Conservation (phyloP, 1,140 invertebrate genomes). For the Pseudomyrmex gracilis region DNA sequence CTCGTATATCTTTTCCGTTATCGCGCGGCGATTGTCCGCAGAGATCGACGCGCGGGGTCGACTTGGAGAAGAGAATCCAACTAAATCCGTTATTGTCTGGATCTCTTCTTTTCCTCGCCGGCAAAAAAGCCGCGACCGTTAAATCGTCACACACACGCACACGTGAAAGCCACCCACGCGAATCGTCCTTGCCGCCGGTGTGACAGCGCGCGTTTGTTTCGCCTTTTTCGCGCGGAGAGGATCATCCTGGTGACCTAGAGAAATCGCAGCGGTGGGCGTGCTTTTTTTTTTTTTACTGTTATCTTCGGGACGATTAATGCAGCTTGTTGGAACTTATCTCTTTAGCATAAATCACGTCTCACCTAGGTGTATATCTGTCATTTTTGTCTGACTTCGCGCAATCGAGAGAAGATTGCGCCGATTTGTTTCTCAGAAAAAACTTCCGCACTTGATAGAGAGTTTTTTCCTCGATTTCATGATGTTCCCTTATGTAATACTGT, state of each 20-base stretch:
- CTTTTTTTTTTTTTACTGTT: conserved; percentile 29
- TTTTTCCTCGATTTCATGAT: not conserved
- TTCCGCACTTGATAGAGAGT: not conserved
- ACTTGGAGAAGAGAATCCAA: not conserved
- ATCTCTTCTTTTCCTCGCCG: conserved; percentile 5
- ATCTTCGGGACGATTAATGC: conserved; percentile 57
- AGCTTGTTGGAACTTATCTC: not conserved
- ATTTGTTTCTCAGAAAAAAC: not conserved
- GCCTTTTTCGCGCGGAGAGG: conserved; percentile 70
- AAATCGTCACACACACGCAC: conserved; percentile 43
- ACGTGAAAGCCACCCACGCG: conserved; percentile 62
- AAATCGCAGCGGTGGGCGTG: conserved; percentile 52
- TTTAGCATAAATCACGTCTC: conserved; percentile 4
- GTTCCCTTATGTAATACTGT: not conserved
- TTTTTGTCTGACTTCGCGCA: not conserved
- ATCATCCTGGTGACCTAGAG: conserved; percentile 71
- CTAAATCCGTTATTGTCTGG: conserved; percentile 47
- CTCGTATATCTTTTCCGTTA: conserved; percentile 34
- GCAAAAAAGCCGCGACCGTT: conserved; percentile 28
- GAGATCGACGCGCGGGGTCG: not conserved
- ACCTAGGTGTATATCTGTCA: not conserved
- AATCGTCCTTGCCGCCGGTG: conserved; percentile 60
- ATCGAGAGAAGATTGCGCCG: not conserved
- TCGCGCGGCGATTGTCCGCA: conserved; percentile 10
- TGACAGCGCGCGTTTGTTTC: conserved; percentile 51